These are phyloP conservation scores for Vanessa cardui DNA, from an alignment of 2,888 invertebrate genomes.

Conservation along the genomic window DNA sequence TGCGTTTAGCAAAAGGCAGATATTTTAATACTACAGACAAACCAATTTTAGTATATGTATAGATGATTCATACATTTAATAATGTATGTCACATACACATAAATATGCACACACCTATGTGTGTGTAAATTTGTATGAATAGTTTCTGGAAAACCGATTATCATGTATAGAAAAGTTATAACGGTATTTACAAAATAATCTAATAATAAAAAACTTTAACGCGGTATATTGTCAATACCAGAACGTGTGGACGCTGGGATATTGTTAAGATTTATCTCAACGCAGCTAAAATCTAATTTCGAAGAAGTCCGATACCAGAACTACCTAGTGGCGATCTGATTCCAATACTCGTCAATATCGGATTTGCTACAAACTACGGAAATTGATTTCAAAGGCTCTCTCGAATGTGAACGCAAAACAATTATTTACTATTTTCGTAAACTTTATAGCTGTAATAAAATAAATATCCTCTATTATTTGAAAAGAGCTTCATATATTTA, in stretches of 20 bases:
- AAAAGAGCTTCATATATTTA: no score
- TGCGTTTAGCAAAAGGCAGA: no score
- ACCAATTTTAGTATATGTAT: no score
- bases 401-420: conserved; percentile 46
- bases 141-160: no score
- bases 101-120: no score
- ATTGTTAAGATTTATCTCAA: conserved; percentile 49
- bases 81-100: no score
- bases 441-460: background rate
- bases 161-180: no score
- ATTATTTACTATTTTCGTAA: background rate
- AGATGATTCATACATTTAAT: no score
- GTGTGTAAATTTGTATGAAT: no score
- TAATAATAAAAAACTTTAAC: background rate
- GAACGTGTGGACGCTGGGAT: background rate
- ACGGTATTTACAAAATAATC: background rate
- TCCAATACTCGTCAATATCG: conserved; percentile 48
- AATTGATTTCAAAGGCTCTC: conserved; percentile 72
- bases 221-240: background rate
- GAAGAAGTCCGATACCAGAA: conserved; percentile 63
- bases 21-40: no score
- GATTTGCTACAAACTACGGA: conserved; percentile 65
- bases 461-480: no score
- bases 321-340: conserved; percentile 50
- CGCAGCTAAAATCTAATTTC: conserved; percentile 72